Percentiles rank a stretch among this genome's conserved stretches.
These are phyloP conservation scores for Philypnodon macrostomus DNA, from an alignment of 2,797 vertebrate genomes.

Conservation along the genomic window DNA sequence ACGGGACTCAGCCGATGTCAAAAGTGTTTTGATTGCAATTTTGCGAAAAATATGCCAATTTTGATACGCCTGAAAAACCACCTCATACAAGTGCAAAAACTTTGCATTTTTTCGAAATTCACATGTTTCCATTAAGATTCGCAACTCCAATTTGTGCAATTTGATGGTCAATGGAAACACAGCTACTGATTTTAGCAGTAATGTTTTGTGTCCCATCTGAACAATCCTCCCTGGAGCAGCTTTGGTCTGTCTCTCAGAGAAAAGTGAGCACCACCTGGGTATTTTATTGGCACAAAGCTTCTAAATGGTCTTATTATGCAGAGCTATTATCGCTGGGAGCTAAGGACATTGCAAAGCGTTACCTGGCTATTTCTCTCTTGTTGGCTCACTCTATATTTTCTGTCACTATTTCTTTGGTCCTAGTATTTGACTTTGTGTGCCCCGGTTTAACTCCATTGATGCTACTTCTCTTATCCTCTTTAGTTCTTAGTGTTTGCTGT, in stretches of 20 bases:
- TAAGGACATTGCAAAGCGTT: slow-evolving; percentile 47
- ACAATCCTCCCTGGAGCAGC: slow-evolving; percentile 38
- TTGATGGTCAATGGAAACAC: too few relatives aligned
- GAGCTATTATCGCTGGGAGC: slow-evolving; percentile 49
- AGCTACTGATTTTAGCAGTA: slow-evolving; percentile 19
- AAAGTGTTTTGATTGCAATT: too few relatives aligned
- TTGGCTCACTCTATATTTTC: slow-evolving; percentile 11
- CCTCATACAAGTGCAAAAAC: too few relatives aligned
- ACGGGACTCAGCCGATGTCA: too few relatives aligned
- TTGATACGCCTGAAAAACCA: too few relatives aligned
- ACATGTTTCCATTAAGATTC: too few relatives aligned
- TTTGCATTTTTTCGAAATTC: too few relatives aligned
- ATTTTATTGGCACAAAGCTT: slow-evolving; percentile 57
- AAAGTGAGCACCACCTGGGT: slow-evolving; percentile 53
- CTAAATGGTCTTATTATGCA: slow-evolving; percentile 61
- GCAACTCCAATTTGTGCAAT: too few relatives aligned
- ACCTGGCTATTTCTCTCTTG: slow-evolving; percentile 17
- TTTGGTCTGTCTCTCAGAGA: slow-evolving; percentile 38
- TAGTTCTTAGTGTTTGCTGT: slow-evolving; percentile 5
- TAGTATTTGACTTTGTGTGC: slow-evolving; percentile 17
- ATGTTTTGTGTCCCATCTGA: slow-evolving; percentile 26
- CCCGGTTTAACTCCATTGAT: background rate
- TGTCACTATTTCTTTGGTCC: slow-evolving; percentile 14
- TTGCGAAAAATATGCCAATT: too few relatives aligned
- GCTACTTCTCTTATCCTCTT: slow-evolving; percentile 6